Conservation (phyloP, 2,888 invertebrate species). For the Scaeva pyrastri region DNA sequence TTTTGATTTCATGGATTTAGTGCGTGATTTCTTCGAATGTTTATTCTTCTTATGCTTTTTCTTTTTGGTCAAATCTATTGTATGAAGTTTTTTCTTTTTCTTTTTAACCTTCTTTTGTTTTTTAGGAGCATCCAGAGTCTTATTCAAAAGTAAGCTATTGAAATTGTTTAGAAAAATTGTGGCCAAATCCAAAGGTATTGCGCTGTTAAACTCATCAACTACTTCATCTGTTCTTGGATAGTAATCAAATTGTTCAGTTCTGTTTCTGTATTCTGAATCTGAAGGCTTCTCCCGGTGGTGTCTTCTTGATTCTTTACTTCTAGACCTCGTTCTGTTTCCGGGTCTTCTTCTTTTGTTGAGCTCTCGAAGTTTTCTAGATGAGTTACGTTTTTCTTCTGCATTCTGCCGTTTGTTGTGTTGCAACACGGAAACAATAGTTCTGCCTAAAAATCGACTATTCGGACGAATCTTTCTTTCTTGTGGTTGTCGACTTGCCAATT, state of each 20-base stretch:
- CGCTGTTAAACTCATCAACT: neutral
- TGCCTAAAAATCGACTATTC: slow-evolving; percentile 80
- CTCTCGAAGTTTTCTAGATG: slow-evolving; percentile 79
- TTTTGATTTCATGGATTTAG: slow-evolving; percentile 36
- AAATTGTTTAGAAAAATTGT: slow-evolving; percentile 34
- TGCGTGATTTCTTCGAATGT: slow-evolving; percentile 17
- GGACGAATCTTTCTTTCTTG: slow-evolving; percentile 66
- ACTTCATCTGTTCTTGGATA: neutral
- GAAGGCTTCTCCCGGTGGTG: slow-evolving; percentile 13
- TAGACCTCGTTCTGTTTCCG: slow-evolving; percentile 66
- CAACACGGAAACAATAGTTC: slow-evolving; percentile 79
- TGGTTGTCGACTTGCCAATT: slow-evolving; percentile 11
- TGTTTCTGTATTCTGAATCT: neutral
- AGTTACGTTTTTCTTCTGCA: slow-evolving; percentile 77
- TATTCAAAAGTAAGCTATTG: slow-evolving; percentile 7
- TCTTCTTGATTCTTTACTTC: slow-evolving; percentile 22
- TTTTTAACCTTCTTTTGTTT: slow-evolving; percentile 21
- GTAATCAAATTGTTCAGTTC: neutral
- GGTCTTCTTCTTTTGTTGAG: slow-evolving; percentile 76
- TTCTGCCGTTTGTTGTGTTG: slow-evolving; percentile 79
- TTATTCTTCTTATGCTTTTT: slow-evolving; percentile 46
- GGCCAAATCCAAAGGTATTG: slow-evolving; percentile 13
- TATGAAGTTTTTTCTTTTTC: slow-evolving; percentile 10
- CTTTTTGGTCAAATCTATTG: slow-evolving; percentile 65
- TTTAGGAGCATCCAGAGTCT: slow-evolving; percentile 14